Percentiles rank a stretch among this genome's conserved stretches.
These are phyloP conservation scores for Tipula unca DNA, from an alignment of 2,888 invertebrate genomes.

Conservation along the genomic window DNA sequence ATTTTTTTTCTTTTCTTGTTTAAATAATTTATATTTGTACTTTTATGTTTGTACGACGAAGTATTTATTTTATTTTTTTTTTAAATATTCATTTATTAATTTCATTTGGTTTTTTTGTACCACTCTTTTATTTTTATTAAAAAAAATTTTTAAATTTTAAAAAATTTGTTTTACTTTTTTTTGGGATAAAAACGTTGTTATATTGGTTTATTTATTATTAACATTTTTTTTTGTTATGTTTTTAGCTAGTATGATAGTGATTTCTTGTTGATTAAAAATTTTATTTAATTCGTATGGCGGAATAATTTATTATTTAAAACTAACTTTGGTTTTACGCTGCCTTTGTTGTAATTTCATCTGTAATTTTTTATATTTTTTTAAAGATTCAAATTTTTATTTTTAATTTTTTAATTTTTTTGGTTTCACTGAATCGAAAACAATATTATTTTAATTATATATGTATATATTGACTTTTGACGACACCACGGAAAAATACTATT, in stretches of 20 bases:
- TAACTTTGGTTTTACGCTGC: conserved; percentile 19
- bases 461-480: not conserved
- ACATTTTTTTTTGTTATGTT: not conserved
- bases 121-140: not conserved
- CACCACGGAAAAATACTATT: not conserved
- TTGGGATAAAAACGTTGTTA: conserved; percentile 15
- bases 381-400: not conserved
- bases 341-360: conserved; percentile 18
- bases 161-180: conserved; percentile 15
- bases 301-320: conserved; percentile 14
- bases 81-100: not conserved
- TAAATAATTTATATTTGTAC: conserved; percentile 19
- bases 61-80: not conserved
- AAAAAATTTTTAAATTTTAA: conserved; percentile 14
- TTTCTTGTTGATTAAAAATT: not conserved
- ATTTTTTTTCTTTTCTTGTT: conserved; percentile 15
- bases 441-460: not conserved
- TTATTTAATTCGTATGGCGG: not conserved
- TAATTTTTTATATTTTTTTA: not conserved
- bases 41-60: conserved; percentile 17
- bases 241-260: conserved; percentile 14
- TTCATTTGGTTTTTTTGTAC: conserved; percentile 15
- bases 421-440: conserved; percentile 14
- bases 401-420: not conserved
- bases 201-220: not conserved